Evolutionary conservation across 2,888 invertebrate genomes (phyloP), one percentile per base, ranked within the genome.

Genomic region (Ctena decussata): DNA sequence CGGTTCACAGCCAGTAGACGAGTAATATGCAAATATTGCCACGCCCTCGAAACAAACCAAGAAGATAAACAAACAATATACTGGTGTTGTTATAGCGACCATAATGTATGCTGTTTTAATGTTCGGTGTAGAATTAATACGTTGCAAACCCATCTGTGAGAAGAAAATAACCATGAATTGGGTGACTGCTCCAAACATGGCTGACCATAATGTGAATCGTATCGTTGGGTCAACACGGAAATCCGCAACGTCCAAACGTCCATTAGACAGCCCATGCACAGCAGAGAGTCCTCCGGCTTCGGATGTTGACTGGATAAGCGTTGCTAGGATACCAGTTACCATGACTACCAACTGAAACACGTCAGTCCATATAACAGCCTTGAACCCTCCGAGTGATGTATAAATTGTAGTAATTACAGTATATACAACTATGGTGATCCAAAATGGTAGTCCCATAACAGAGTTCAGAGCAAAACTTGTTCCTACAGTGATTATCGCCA

Each of bases 331-430:
- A 46, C 84, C 84, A n/a, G 76, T 57, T 24, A 79, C 30, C 84
- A 84, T 84, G 49, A 84, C 69, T 0, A 80, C 32, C 12, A 82
- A 46, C 49, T 82, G 82, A 39, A 82, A 82, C 1, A 76, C 76
- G 46, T 82, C 82, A 21, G 84, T 80, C 84, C 84, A 84, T 39
- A 84, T 84, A 24, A 84, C 84, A 15, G 84, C 82, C 44, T 74
- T 73, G 60, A 84, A 75, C 6, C 84, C 84, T 21, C 84, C 84
- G n/a, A 84, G 53, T 24, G 84, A 76, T 5, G 84, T 84, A 44
- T 84, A 84, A 21, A 84, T 39, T 5, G 84, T 44, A 15, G 84
- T 84, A 3, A 84, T 80, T 15, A 53, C 32, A 0, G 84, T 84
- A 39, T 84, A 84, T n/a, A 80, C 49, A 12, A 84, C 18, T 3